Evolutionary conservation across 2,113 vertebrate genomes (phyloP).

Genomic region (Phycodurus eques): DNA sequence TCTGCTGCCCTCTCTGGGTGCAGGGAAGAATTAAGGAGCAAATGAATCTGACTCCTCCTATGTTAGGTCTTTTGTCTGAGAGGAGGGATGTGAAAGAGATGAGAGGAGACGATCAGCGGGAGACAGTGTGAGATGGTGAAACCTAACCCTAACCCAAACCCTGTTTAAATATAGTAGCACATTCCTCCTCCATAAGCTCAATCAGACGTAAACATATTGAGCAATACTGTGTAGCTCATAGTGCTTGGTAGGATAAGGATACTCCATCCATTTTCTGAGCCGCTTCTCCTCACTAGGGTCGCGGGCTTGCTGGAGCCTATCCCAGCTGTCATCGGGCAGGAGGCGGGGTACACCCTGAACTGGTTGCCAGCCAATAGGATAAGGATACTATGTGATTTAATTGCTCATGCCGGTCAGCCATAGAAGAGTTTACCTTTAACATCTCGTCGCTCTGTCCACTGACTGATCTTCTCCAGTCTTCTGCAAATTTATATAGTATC

Average conservation of each 20-base stretch:
- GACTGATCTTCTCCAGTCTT: conserved; percentile 10
- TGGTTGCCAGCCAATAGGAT: no score
- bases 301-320: no score
- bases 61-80: conserved; percentile 14
- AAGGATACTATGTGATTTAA: conserved; percentile 33
- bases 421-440: conserved; percentile 28
- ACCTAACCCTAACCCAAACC: not conserved
- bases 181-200: conserved; percentile 4
- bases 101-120: conserved; percentile 10
- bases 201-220: not conserved
- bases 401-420: conserved; percentile 27
- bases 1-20: conserved; percentile 32
- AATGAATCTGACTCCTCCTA: conserved; percentile 35
- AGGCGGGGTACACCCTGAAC: no score
- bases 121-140: conserved; percentile 6
- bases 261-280: no score
- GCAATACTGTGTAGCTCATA: conserved; percentile 17
- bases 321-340: no score
- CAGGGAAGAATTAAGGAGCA: conserved; percentile 30
- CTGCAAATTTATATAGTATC: no score
- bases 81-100: conserved; percentile 19
- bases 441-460: conserved; percentile 18
- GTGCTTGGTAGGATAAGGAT: conserved; percentile 15
- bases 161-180: not conserved
- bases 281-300: no score